Conservation (phyloP, 2,113 vertebrate genomes). For the Redunca redunca region DNA sequence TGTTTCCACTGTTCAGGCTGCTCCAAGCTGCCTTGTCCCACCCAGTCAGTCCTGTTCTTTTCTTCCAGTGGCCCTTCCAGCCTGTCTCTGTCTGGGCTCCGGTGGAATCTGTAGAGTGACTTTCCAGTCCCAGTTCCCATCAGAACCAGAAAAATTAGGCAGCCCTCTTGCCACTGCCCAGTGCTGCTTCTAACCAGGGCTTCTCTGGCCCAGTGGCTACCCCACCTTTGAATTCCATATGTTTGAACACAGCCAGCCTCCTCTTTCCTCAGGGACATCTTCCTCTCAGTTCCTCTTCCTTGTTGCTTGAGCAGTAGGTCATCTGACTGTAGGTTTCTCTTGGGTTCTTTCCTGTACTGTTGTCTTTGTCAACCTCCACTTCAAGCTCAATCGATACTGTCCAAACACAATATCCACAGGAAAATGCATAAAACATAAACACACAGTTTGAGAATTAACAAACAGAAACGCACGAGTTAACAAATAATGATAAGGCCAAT, state of each 20-base stretch:
- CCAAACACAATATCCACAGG: neutral
- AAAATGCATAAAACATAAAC: neutral
- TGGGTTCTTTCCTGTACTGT: neutral
- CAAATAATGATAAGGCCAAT: neutral
- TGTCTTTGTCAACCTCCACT: neutral
- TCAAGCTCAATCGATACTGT: neutral
- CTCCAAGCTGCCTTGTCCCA: neutral
- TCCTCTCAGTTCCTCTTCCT: neutral
- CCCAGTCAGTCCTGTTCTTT: neutral
- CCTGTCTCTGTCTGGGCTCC: neutral
- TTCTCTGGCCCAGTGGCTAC: neutral
- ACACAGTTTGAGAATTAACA: neutral
- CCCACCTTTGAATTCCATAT: neutral
- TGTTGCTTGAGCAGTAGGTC: neutral
- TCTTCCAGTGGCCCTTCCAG: neutral
- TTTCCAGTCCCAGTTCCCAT: too few relatives aligned
- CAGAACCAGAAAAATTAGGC: neutral
- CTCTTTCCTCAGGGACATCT: neutral
- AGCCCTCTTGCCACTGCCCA: neutral
- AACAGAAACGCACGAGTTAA: neutral
- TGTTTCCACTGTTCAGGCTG: neutral
- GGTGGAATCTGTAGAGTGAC: neutral
- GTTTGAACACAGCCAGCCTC: neutral
- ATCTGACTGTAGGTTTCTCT: neutral
- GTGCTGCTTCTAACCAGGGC: neutral